Base-by-base conservation (phyloP, 1,140 invertebrate species). In the Stegodyphus mimosarum region DNA sequence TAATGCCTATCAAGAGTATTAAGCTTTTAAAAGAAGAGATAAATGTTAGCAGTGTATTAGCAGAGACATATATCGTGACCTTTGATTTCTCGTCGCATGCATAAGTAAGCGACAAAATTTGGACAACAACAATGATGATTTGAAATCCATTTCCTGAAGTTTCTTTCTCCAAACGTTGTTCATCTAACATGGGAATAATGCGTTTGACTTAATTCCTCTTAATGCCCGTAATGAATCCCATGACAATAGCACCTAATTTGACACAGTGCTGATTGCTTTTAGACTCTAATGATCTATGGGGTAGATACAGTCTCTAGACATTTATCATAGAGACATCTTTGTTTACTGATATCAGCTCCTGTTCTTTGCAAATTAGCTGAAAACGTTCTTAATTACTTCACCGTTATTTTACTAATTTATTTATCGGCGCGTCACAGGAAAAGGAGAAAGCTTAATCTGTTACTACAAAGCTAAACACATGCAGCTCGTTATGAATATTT, bases 311-410 rank as follows among this genome's bases (percentile, higher is more conserved):
- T 83, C 80, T 83, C 80, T 60, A 63, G 83, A 76, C 76, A 84
- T 84, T 84, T 77, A 84, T 84, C 83, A 84, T 69, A 84, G 73
- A 76, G 18, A 71, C 66, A 84, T 76, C 72, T 84, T 84, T 77
- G 73, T 84, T 84, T 76, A 75, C 83, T 74, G 51, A 76, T 75
- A 84, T 70, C 83, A 76, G 64, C 18, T 67, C 64, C 74, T 67
- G 80, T 74, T 84, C 83, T 76, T 84, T 84, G 83, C 74, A 84
- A 84, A 84, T 84, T 84, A 84, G 72, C 66, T 69, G 63, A 83
- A 75, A 83, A 66, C 72, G 71, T 74, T 66, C 83, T 76, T 84
- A 84, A 84, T 84, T 84, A 84, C 73, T 84, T 84, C 50, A 76
- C 80, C 66, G 71, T 81, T 81, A 81, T 18, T 81, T 81, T 81